Evolutionary conservation across 2,888 invertebrate genomes (phyloP), one percentile per base, ranked within the genome.

Genomic region (Clanis bilineata): DNA sequence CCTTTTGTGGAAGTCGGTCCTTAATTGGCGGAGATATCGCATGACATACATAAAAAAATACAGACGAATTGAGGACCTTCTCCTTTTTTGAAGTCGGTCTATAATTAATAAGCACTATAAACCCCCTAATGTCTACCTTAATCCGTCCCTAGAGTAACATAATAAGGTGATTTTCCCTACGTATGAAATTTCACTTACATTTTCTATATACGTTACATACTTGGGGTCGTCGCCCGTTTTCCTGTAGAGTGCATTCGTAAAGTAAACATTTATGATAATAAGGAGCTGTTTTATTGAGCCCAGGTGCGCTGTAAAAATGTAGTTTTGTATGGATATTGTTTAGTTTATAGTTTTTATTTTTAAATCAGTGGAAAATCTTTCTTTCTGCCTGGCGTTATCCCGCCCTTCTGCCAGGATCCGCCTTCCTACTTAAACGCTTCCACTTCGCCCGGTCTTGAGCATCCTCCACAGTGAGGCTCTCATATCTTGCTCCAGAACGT

Each of bases 161-260:
- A 57, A 78, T 65, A 70, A 59, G n/a, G 12, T 58, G 58, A 63
- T 69, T 80, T 82, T 82, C 82, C 73, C 73, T 70, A 54, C 56
- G 66, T 79, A 75, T 83, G 62, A 22, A 61, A 66, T 88, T 83
- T 78, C 86, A 86, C 88, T 89, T 88, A 72, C 83, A 69, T 77
- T 88, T 83, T 86, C 84, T 74, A 72, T 58, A 58, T 58, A 58
- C 25, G 25, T 58, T 58, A 39, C 58, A 51, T 22, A 45, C n/a
- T 32, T 36, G 28, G 36, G 58, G 47, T 58, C 36, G 32, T 58
- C 39, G 45, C 10, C 45, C 47, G 22, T 7, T 25, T 15, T 25
- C 22, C 39, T 25, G 22, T 57, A 36, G 36, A 47, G 38, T 38
- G 36, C 45, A 57, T 36, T 45, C 15, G 57, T 38, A 51, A 51